Evolutionary conservation across 2,797 vertebrate species (phyloP).

Genomic region (Neoniphon sammara): DNA sequence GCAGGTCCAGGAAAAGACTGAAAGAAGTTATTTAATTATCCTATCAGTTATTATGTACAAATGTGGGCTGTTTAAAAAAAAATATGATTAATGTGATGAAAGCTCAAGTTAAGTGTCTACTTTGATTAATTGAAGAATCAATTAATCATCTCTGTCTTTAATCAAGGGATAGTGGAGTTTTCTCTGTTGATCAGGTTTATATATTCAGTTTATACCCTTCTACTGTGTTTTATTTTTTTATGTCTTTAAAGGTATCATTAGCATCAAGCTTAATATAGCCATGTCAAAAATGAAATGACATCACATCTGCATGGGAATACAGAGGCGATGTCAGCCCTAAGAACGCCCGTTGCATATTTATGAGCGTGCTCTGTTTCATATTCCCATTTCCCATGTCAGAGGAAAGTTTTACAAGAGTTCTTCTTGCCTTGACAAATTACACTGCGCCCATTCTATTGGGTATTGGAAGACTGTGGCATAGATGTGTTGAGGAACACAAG

Average conservation of each 20-base stretch:
- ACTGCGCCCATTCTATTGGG: constrained; percentile 46
- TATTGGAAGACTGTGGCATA: constrained; percentile 54
- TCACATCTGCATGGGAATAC: constrained; percentile 51
- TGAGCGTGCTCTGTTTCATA: constrained; percentile 68
- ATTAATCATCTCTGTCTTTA: constrained; percentile 27
- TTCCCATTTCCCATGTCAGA: constrained; percentile 71
- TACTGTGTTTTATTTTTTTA: background rate
- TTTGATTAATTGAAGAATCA: constrained; percentile 58
- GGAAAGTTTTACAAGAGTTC: constrained; percentile 72
- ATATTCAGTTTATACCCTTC: background rate
- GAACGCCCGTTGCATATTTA: constrained; percentile 74
- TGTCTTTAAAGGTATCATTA: constrained; percentile 27
- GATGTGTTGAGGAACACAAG: constrained; percentile 22
- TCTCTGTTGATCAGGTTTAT: constrained; percentile 9
- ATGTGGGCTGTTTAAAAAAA: constrained; percentile 22
- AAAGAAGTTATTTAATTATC: constrained; percentile 46
- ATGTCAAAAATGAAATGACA: constrained; percentile 49
- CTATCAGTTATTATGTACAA: constrained; percentile 17
- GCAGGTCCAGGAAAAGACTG: constrained; percentile 32
- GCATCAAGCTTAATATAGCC: constrained; percentile 26
- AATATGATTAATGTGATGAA: constrained; percentile 58
- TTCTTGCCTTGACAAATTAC: constrained; percentile 73
- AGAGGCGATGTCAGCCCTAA: constrained; percentile 29
- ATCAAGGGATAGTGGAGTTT: constrained; percentile 2
- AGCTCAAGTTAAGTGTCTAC: constrained; percentile 42